Base-by-base conservation (phyloP, 2,888 invertebrate species). In the Luperina nickerlii region DNA sequence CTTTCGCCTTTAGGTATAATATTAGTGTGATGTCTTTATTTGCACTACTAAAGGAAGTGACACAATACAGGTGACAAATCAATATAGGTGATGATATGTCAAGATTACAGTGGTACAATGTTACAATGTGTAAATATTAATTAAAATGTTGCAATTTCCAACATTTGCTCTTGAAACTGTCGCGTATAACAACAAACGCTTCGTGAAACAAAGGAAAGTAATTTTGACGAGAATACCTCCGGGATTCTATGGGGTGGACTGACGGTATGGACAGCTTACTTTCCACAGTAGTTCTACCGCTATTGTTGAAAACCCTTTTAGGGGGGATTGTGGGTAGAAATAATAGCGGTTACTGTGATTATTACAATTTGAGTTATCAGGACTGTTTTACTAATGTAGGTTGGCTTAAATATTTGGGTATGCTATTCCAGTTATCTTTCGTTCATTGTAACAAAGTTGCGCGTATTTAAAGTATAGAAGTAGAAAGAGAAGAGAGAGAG, bases 171-270 rank as follows among this genome's bases (percentile, higher is more conserved):
- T 42, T 62, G 27, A 57, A 24, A 18, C 57, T 74, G n/a, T n/a
- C 42, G 15, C 27, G 15, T 60, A 32, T 20, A 38, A 24, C 32
- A 65, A 51, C 62, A 79, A 67, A 60, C 24, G 62, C 27, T 48
- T 68, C 45, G 32, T 32, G 13, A 65, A 83, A 79, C 79, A 83
- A 83, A 79, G 54, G 65, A 72, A 62, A 45, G 62, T 76, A 67
- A 84, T 80, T 74, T 74, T 80, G 81, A 81, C 70, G 70, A 38
- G 74, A 54, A 71, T 76, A 71, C 48, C 75, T 70, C 73, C 38
- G 32, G 27, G 27, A 48, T 24, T 74, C 81, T 38, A 69, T 84
- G 60, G 45, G 51, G 45, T 54, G 70, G 38, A 73, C 48, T 71
- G 69, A 57, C 69, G 77, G 67, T 69, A 75, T 70, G 75, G 32